phyloP scores from a whole-genome alignment of 2,797 vertebrate genomes.

The Intellagama lesueurii region DNA sequence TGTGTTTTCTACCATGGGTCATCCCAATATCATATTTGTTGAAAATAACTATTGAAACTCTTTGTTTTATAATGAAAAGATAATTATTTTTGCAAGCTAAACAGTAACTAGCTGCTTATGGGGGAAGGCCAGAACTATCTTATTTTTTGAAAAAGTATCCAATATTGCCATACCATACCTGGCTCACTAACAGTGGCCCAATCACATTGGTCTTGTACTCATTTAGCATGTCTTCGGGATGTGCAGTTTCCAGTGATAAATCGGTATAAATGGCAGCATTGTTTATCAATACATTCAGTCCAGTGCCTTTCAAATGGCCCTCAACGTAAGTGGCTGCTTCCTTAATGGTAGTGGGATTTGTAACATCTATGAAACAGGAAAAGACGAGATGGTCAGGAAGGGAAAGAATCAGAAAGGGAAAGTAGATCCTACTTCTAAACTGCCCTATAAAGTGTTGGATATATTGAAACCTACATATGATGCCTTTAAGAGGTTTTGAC shows the following conservation, averaged over 20 bases:
- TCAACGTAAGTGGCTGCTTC: constrained; percentile 58
- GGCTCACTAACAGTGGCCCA: constrained; percentile 66
- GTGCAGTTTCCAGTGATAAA: constrained; percentile 38
- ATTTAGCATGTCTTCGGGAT: constrained; percentile 60
- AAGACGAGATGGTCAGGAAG: background rate
- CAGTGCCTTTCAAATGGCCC: constrained; percentile 54
- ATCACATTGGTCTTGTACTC: constrained; percentile 67
- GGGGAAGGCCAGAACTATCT: too few species aligned
- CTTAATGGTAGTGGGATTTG: constrained; percentile 69
- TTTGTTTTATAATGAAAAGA: too few species aligned
- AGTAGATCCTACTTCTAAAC: too few species aligned
- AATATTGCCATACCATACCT: constrained; percentile 36
- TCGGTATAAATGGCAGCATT: constrained; percentile 60
- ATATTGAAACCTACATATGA: too few species aligned
- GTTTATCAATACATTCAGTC: constrained; percentile 76
- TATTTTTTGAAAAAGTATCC: background rate
- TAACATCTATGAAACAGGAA: constrained; percentile 59
- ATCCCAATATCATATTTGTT: too few species aligned
- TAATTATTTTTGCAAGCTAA: too few species aligned
- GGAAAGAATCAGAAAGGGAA: background rate
- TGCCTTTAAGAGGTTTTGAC: too few species aligned
- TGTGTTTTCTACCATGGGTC: too few species aligned
- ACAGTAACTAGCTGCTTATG: too few species aligned
- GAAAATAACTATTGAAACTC: too few species aligned
- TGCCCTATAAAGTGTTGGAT: too few species aligned